Percentiles rank a stretch among this genome's conserved stretches.
Evolutionary conservation across 2,113 vertebrate species (phyloP).

Genomic region (Pelecanoides urinatrix): DNA sequence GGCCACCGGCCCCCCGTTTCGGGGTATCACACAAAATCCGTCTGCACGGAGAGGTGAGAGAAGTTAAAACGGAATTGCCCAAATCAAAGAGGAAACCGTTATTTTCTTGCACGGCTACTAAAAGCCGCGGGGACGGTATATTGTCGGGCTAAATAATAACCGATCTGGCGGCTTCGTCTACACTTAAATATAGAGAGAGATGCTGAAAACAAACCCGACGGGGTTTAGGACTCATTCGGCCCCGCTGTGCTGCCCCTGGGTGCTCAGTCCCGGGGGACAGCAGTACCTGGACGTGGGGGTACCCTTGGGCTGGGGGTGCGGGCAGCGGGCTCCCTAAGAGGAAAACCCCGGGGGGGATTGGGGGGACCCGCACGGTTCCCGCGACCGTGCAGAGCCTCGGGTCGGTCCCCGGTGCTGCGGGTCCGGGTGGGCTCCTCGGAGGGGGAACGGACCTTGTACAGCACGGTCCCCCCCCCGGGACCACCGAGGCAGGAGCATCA

Average conservation of each 20-base stretch:
- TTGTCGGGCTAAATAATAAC: neutral
- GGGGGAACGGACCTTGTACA: neutral
- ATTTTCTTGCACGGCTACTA: neutral
- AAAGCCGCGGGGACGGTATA: rapidly evolving
- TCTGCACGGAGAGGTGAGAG: neutral
- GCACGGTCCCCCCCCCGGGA: too few species aligned
- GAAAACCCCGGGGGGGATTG: rapidly evolving
- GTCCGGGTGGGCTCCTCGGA: neutral
- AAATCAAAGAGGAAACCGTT: neutral
- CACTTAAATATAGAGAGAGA: rapidly evolving
- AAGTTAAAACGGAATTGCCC: neutral
- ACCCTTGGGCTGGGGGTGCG: too few species aligned
- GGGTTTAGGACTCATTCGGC: neutral
- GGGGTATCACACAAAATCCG: neutral
- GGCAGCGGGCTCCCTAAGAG: rapidly evolving
- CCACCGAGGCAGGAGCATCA: neutral
- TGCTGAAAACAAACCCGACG: rapidly evolving
- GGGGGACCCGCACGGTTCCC: rapidly evolving
- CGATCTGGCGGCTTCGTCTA: neutral
- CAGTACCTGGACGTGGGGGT: neutral
- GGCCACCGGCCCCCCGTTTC: neutral
- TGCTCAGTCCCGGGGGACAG: neutral
- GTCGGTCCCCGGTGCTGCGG: neutral
- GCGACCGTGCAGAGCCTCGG: rapidly evolving
- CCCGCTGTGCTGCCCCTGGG: neutral